Evolutionary conservation across 1,140 invertebrate species (phyloP), one percentile per base, ranked within the genome.

Genomic region (Plectrocnemia conspersa): DNA sequence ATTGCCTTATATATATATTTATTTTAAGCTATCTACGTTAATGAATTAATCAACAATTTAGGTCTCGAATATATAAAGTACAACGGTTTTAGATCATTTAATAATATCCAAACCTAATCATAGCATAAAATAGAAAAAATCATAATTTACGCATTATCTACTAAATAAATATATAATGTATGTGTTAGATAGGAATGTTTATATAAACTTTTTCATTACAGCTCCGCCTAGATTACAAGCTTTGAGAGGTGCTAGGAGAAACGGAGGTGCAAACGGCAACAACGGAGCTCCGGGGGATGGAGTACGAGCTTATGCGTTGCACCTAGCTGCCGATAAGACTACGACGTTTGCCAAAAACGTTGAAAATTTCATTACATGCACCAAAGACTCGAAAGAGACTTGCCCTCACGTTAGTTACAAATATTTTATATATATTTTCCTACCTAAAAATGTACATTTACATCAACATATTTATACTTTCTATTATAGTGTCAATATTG

Each of bases 351-450:
- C 90, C 16, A 86, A 89, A 68, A 91, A 91, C 61, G 88, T 96
- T 49, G 87, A 93, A 64, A 91, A 95, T 72, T 97, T 97, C 68
- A 93, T 97, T 46, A 82, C 89, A 35, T 97, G 93, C 72, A 97
- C 93, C 0, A 82, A 86, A 59, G 93, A 97, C 64, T 90, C 90
- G 1, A 86, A 86, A 38, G 93, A 97, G 65, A 84, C 80, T 2
- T 91, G 87, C 65, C 91, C 93, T 4, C 85, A 90, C 64, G 75
- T 79, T 44, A 56, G 57, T 52, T 27, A 15, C 3, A 44, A 21
- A 53, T 19, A 41, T 42, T 48, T 45, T 5, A 45, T 45, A 11
- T 21, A 7, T 15, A 41, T 45, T 45, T n/a, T 40, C 15, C 10
- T 7, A 29, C 27, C n/a, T 29, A 7, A 29, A 29, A 29, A 29